Base-by-base conservation (phyloP, 2,888 invertebrate genomes). In the Lamproptera curius region DNA sequence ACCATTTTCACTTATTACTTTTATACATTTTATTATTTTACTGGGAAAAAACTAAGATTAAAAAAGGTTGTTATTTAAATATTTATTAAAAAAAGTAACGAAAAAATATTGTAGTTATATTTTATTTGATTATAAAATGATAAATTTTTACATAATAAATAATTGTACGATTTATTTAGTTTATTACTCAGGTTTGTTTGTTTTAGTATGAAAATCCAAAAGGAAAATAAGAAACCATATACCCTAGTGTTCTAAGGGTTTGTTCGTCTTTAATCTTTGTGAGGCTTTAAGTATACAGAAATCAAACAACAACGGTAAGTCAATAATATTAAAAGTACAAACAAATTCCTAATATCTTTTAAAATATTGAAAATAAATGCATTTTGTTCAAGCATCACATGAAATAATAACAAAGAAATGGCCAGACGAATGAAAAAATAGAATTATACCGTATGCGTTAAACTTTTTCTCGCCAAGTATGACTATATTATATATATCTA, bases 391-490 rank as follows among this genome's bases (percentile, higher is more conserved):
- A 55, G 55, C 36, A 1, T 46, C 50, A 10, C 5, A 38, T 3
- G 31, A 8, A 10, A 34, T n/a, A 20, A 2, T 46, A 2, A 15
- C 39, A n/a, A 10, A 43, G 6, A 34, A 42, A 16, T 47, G 42
- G 53, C 42, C 42, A n/a, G 16, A 40, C 20, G 28, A 52, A n/a
- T 55, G 54, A 51, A 43, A 38, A n/a, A 17, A 45, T 17, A 47
- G 51, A 16, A 20, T 49, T 3, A 47, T 55, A 17, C 55, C 55
- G 9, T 55, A 40, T 8, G 42, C 35, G 10, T 51, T 49, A 36
- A 52, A 55, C 40, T 55, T 53, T 41, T 55, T 35, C 44, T 55
- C 52, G 3, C 34, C 51, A 35, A 55, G 55, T 55, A 47, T 39
- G 55, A n/a, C n/a, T n/a, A n/a, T n/a, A n/a, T n/a, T n/a, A n/a